Evolutionary conservation across 2,888 invertebrate genomes (phyloP), one percentile per base, ranked within the genome.

Genomic region (Dynastes grantii): DNA sequence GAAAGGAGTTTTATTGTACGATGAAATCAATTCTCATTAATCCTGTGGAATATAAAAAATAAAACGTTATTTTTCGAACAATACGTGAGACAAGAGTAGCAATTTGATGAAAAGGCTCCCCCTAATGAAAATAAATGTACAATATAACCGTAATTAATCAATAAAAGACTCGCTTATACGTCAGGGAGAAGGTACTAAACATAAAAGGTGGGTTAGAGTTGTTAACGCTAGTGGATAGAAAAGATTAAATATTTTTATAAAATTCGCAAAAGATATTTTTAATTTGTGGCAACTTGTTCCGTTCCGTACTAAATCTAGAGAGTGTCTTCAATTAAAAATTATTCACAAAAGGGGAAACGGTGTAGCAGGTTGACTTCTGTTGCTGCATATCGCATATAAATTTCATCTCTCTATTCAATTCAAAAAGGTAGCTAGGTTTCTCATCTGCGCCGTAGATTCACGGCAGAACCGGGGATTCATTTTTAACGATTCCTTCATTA

Each of bases 401-500:
- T 45, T 11, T 45, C 45, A 45, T 45, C 8, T 45, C 11, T 11
- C 45, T 45, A 45, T 11, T 37, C 32, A 37, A 37, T 51, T 55
- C n/a, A n/a, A 55, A 55, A 55, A 16, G 16, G n/a, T 8, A 13
- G 16, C 16, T 16, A 16, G 16, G 16, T 55, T 16, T 55, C 53
- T 9, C 55, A 55, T 55, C 16, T 55, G n/a, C 32, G 32, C 32
- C 32, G 32, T 37, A 37, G 32, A 32, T 32, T 32, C 32, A 5
- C 55, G n/a, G 55, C 1, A 16, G 2, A 55, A 55, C 5, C n/a
- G 5, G 9, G 55, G 6, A 32, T 64, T 32, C 64, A 32, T 64
- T 32, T 64, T 64, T 64, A 64, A 37, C 32, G 64, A 64, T 64
- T 32, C 32, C 64, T 64, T 64, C 64, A 64, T 64, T 64, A 64